Evolutionary conservation across 1,140 invertebrate genomes (phyloP).

Genomic region (Drosophila neocordata): DNA sequence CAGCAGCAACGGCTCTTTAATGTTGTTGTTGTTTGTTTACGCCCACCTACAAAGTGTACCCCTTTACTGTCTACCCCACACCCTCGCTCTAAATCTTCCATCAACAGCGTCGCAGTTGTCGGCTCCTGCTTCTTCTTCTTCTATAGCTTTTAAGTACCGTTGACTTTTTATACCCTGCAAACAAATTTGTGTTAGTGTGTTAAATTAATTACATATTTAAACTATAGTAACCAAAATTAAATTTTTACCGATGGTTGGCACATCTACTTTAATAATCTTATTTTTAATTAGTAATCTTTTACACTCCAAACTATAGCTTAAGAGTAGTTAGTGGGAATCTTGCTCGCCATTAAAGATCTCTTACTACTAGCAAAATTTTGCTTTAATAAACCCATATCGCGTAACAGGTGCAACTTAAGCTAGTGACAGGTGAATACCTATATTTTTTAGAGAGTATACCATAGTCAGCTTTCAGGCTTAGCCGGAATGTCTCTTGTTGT

Average conservation of each 20-base stretch:
- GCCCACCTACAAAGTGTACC: conserved; percentile 52
- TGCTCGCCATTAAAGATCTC: too few species aligned
- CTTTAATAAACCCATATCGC: too few species aligned
- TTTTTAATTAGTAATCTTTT: too few species aligned
- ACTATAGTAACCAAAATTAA: too few species aligned
- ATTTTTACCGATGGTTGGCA: too few species aligned
- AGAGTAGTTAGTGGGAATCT: too few species aligned
- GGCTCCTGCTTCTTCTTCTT: conserved; percentile 61
- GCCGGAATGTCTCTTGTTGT: neutral
- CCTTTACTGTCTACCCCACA: neutral
- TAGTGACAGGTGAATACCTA: neutral
- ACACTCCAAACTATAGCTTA: too few species aligned
- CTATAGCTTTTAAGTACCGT: conserved; percentile 73
- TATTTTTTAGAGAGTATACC: neutral
- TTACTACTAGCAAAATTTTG: too few species aligned
- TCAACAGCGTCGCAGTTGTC: conserved; percentile 40
- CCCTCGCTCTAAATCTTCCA: conserved; percentile 9
- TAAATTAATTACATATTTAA: too few species aligned
- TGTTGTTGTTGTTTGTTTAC: conserved; percentile 65
- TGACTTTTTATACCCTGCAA: conserved; percentile 45
- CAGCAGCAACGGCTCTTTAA: conserved; percentile 32
- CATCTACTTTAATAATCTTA: too few species aligned
- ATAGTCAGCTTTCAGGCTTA: neutral
- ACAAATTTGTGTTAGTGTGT: neutral
- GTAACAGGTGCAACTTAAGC: too few species aligned